Base-by-base conservation (phyloP, 2,888 invertebrate species). In the Melolontha melolontha region DNA sequence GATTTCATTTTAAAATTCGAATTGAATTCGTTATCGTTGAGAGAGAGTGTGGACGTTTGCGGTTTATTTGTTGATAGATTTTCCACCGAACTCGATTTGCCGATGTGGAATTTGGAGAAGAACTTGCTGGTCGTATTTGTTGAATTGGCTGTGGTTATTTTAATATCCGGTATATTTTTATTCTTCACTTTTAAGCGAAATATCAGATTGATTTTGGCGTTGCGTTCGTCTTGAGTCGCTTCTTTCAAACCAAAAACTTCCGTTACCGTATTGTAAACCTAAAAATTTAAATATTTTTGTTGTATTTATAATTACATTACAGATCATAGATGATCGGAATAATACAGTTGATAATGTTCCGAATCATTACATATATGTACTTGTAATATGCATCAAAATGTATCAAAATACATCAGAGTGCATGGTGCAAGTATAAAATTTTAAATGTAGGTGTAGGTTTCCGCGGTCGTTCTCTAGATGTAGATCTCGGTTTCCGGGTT, bases 11-110 rank as follows among this genome's bases (percentile, higher is more conserved):
- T 81, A 47, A 81, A 74, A 64, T 77, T 78, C 5, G 73, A 70
- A 71, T 72, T 70, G 68, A 78, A 75, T 49, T 75, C 72, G 39
- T 68, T 62, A 52, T 72, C 73, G 44, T 63, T 68, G 22, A 67
- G 67, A 52, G 69, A 68, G 44, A 50, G 71, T 55, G 67, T 69
- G 49, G 62, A 64, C 62, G 55, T 71, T 40, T 66, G 72, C 71
- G 71, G 74, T 72, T 49, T 73, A 66, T 69, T 67, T 47, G 76
- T 77, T 12, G 79, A 75, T 44, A 86, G 80, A 78, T 85, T 86
- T 71, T 86, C 86, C 71, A 84, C 83, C 5, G 86, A 85, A 39
- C 82, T 81, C n/a, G 86, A 80, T 77, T 85, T 86, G 14, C 83
- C 83, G 64, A 85, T 80, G n/a, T 29, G 55, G 14, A 86, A 78